Base-by-base conservation (phyloP, 2,113 vertebrate species). In the Oncorhynchus keta region DNA sequence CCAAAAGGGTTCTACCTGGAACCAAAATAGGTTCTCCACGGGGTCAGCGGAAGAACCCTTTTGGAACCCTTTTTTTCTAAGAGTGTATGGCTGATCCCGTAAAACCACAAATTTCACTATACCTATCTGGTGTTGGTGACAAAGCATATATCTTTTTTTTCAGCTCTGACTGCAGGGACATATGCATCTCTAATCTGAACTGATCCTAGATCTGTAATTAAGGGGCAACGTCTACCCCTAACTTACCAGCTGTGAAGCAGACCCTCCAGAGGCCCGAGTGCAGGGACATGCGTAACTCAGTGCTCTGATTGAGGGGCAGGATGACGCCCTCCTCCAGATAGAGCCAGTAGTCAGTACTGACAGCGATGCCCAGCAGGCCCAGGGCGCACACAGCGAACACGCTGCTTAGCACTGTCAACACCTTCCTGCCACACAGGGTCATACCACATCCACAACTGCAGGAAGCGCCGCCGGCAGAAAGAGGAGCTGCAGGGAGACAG, bases 341-440 rank as follows among this genome's bases (percentile, higher is more conserved):
- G 61, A 99, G 94, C 97, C 97, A 99, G 91, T 98, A 98, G 92
- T 99, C 97, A 0, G 97, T 99, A 94, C 96, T 97, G 70, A 98
- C 96, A 0, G 97, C 97, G 7, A 98, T 93, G 62, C 97, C 96
- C 92, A 99, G 89, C 61, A 98, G 94, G 22, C 96, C 96, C 72
- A 98, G 94, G 79, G 93, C 93, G 0, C 96, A 97, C 73, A 98
- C 95, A 0, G 97, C 96, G 1, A 99, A 98, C 76, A 97, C 92
- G 22, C 96, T 97, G 94, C 97, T 97, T 84, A 99, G 95, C 93
- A 99, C 93, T 73, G 96, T 96, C 92, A 99, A 91, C 16, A 94
- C 96, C 86, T 95, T 98, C 89, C 97, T 95, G 85, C 97, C 94
- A 12, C 95, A 99, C 70, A 93, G 55, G 4, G 93, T 96, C 97